Percentiles rank a stretch among this genome's conserved stretches.
Conservation (phyloP, 2,797 vertebrate genomes). For the Tragelaphus eurycerus region DNA sequence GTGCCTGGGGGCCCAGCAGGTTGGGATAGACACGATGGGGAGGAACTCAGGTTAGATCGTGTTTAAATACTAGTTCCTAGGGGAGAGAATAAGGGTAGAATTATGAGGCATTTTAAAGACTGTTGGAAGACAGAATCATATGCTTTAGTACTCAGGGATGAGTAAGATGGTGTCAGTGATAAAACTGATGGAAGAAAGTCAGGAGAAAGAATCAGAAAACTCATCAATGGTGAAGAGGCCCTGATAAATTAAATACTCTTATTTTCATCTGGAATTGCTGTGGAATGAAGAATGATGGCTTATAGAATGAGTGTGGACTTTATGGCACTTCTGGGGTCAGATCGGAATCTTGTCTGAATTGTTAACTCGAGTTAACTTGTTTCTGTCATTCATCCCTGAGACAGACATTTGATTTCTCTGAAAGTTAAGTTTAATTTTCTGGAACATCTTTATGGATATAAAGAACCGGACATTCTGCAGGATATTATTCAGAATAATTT, state of each 20-base stretch:
- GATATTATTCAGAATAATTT: background rate
- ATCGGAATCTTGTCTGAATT: background rate
- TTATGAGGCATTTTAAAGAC: background rate
- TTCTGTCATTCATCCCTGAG: background rate
- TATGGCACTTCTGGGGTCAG: background rate
- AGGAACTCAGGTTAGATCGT: background rate
- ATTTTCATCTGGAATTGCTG: background rate
- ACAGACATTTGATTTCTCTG: background rate
- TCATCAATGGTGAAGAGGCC: background rate
- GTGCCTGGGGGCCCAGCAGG: background rate
- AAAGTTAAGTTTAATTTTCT: background rate
- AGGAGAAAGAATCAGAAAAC: background rate
- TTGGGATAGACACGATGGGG: background rate
- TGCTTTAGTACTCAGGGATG: background rate
- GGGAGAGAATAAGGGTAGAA: background rate
- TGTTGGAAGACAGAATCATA: background rate
- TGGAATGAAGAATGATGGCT: background rate
- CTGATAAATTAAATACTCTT: background rate
- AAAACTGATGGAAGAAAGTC: background rate
- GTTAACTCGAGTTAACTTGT: background rate
- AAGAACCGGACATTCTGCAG: background rate
- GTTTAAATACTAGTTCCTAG: background rate
- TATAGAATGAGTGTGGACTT: background rate
- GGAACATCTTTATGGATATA: background rate
- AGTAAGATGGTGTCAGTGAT: background rate